Conservation (phyloP, 2,888 invertebrate genomes). For the Drosophila birchii region DNA sequence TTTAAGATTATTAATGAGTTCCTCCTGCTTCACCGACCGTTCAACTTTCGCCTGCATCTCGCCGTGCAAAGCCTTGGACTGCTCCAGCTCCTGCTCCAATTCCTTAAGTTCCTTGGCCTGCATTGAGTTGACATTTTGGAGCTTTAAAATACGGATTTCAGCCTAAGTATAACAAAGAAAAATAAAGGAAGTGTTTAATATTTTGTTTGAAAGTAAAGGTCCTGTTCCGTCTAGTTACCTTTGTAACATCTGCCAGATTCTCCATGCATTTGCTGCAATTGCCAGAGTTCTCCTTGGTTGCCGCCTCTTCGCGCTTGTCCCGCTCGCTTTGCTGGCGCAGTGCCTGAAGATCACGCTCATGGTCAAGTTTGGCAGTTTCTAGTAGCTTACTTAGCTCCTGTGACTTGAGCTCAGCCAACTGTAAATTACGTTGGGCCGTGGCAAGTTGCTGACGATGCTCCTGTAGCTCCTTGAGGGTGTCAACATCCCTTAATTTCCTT, state of each 20-base stretch:
- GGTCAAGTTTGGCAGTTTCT: slow-evolving; percentile 85
- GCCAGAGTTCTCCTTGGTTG: slow-evolving; percentile 60
- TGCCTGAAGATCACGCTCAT: slow-evolving; percentile 78
- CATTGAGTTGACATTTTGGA: slow-evolving; percentile 75
- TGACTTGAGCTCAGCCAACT: slow-evolving; percentile 82
- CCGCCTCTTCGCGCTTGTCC: slow-evolving; percentile 59
- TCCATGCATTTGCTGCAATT: slow-evolving; percentile 82
- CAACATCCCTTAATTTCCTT: slow-evolving; percentile 86
- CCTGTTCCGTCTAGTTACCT: slow-evolving; percentile 61
- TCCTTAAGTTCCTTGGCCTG: slow-evolving; percentile 78
- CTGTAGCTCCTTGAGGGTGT: slow-evolving; percentile 85
- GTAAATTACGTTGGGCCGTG: slow-evolving; percentile 85
- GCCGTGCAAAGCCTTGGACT: slow-evolving; percentile 77
- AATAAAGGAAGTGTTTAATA: background rate
- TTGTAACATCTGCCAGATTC: slow-evolving; percentile 78
- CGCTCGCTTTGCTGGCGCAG: slow-evolving; percentile 76
- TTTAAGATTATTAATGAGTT: slow-evolving; percentile 87
- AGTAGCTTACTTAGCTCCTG: slow-evolving; percentile 85
- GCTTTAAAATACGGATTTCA: slow-evolving; percentile 82
- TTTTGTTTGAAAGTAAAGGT: no score
- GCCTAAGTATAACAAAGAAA: slow-evolving; percentile 63
- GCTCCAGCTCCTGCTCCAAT: slow-evolving; percentile 79
- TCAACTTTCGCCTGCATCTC: slow-evolving; percentile 82
- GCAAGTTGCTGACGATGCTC: slow-evolving; percentile 86
- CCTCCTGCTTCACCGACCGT: slow-evolving; percentile 86